A percentile compares a stretch with the other conserved stretches of the same genome.
Conservation (phyloP, 2,797 vertebrate genomes). For the Erethizon dorsatum region DNA sequence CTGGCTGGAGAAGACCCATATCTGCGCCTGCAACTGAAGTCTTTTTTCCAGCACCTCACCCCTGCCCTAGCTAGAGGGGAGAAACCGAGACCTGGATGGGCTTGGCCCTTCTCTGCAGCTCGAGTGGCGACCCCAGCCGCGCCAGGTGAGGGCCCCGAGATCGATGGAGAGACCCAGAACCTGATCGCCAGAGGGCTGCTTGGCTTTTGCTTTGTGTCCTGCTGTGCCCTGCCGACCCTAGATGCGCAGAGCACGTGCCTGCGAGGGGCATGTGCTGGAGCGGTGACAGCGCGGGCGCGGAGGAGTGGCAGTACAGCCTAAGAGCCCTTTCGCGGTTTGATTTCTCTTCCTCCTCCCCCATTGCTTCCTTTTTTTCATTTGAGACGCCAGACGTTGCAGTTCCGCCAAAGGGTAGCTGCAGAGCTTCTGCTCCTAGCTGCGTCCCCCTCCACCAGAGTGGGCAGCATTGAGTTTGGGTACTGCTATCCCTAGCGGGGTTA, state of each 20-base stretch:
- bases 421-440: not conserved
- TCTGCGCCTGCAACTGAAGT: not conserved
- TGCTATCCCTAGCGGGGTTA: not conserved
- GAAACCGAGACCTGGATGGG: constrained; percentile 30
- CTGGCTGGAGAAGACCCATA: not conserved
- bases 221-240: not conserved
- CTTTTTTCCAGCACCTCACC: not conserved
- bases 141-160: constrained; percentile 77
- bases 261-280: not conserved
- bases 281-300: not conserved
- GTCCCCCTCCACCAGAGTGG: not conserved
- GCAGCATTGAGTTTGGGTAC: not conserved
- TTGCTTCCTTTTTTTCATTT: not conserved
- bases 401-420: not conserved
- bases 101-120: not conserved
- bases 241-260: not conserved
- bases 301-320: not conserved
- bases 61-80: not conserved
- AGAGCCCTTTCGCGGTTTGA: not conserved
- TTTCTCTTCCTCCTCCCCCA: not conserved
- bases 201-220: not conserved
- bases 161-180: not conserved
- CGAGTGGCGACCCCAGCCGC: constrained; percentile 4
- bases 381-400: not conserved
- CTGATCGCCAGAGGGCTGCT: not conserved